These are phyloP conservation scores for Procavia capensis DNA, from an alignment of 2,113 vertebrate species.

Conservation along the genomic window DNA sequence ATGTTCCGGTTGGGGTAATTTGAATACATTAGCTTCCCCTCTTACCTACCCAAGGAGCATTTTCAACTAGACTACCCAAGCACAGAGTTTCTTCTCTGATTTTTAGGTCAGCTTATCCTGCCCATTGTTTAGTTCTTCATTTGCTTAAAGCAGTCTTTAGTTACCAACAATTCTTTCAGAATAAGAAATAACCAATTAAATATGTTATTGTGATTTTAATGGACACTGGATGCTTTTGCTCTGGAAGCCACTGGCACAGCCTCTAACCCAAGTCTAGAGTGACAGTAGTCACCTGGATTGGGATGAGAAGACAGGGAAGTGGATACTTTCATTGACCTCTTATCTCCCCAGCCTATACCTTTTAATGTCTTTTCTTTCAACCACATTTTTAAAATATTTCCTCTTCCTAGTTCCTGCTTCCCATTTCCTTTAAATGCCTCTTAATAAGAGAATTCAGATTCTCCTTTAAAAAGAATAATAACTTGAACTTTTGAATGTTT, in stretches of 20 bases:
- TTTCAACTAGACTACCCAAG: neutral
- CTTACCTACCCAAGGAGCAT: accelerated
- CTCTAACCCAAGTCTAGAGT: neutral
- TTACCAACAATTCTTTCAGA: neutral
- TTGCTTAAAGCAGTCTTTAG: neutral
- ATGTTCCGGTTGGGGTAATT: neutral
- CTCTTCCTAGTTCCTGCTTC: neutral
- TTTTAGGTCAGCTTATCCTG: neutral
- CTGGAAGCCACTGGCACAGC: accelerated
- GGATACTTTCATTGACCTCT: no score
- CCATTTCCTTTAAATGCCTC: neutral
- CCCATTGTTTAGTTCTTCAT: neutral
- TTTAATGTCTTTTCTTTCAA: neutral
- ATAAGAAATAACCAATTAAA: neutral
- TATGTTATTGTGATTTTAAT: neutral
- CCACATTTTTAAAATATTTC: no score
- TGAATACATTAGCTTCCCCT: neutral
- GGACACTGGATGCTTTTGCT: neutral
- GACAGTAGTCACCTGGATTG: neutral
- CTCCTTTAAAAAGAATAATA: neutral
- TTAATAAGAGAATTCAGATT: neutral
- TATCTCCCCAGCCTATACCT: neutral
- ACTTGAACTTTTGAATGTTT: neutral
- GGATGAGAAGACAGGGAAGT: accelerated
- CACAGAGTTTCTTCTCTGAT: neutral